Evolutionary conservation across 2,888 invertebrate genomes (phyloP), one percentile per base, ranked within the genome.

Genomic region (Timema cristinae): DNA sequence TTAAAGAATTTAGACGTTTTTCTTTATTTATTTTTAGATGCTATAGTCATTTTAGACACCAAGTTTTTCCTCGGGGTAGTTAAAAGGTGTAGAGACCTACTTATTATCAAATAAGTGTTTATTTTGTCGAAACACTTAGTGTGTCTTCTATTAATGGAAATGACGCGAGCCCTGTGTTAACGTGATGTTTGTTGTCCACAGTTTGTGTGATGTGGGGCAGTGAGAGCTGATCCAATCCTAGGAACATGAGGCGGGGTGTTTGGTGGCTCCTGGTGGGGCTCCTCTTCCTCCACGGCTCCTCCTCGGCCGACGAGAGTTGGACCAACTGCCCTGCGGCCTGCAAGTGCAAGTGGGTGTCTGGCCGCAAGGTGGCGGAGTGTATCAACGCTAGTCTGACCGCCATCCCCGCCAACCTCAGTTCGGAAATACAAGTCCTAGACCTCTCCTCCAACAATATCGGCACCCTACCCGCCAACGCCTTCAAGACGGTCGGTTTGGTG

Each of bases 281-380:
- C 47, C 47, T 63, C 47, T 16, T 48, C 63, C 63, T 63, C 47
- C 63, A 9, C 11, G 32, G 63, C 63, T 47, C 48, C 47, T 84
- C 68, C 83, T 83, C 32, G 85, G 85, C 67, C 77, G 71, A 71
- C 50, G 56, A 15, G 32, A 82, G 83, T 78, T 88, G 88, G 81
- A 84, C 84, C 50, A 85, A 87, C 79, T 92, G 91, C 81, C 87
- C 88, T 10, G 80, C 85, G 75, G 84, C 85, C 72, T 95, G 95
- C 84, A 89, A 89, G 79, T 95, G 95, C 81, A 89, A 90, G 75
- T 95, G 95, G 95, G 89, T 89, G 50, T 90, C 90, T 73, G 94
- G 95, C 7, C 93, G 91, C 81, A 93, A 91, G 80, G 89, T 90
- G 47, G 95, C 94, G 2, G 91, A 93, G 77, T 96, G 96, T 81